phyloP scores from a whole-genome alignment of 1,140 invertebrate genomes.

The Phortica variegata region DNA sequence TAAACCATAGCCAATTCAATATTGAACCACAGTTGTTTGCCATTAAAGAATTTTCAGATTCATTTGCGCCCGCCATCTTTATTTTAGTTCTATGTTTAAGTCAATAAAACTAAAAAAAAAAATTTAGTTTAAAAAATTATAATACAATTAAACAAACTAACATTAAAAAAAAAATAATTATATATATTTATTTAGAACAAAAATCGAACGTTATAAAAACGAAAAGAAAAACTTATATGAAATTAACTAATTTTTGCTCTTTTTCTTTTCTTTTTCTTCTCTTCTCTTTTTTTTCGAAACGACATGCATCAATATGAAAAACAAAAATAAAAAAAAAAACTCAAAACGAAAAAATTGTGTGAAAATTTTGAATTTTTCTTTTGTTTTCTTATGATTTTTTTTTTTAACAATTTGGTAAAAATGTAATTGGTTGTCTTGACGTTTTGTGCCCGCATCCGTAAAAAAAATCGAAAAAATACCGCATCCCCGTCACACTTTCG shows the following conservation, averaged over 20 bases:
- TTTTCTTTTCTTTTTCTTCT: conserved; percentile 57
- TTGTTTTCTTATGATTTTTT: conserved; percentile 34
- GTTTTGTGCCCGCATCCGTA: conserved; percentile 28
- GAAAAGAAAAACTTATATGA: conserved; percentile 25
- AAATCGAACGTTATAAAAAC: neutral
- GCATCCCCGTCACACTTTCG: conserved; percentile 15
- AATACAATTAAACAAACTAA: conserved; percentile 22
- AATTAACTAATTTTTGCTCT: conserved; percentile 56
- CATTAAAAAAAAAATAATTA: conserved; percentile 17
- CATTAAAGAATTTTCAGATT: conserved; percentile 17
- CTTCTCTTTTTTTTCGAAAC: conserved; percentile 48
- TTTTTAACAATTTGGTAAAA: conserved; percentile 37
- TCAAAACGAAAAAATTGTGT: conserved; percentile 17
- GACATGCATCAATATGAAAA: conserved; percentile 25
- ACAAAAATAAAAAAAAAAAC: conserved; percentile 17
- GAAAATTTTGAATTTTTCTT: conserved; percentile 1
- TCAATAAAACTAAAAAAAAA: too few relatives aligned
- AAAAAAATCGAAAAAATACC: conserved; percentile 7
- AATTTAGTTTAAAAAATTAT: conserved; percentile 29
- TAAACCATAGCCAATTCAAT: too few relatives aligned
- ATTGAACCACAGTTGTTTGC: too few relatives aligned
- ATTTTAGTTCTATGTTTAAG: conserved; percentile 25
- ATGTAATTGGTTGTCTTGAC: conserved; percentile 19
- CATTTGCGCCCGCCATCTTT: conserved; percentile 40
- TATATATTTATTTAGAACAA: conserved; percentile 20